Base-by-base conservation (phyloP, 23 tunicate species). In the Halocynthia aurantium region DNA sequence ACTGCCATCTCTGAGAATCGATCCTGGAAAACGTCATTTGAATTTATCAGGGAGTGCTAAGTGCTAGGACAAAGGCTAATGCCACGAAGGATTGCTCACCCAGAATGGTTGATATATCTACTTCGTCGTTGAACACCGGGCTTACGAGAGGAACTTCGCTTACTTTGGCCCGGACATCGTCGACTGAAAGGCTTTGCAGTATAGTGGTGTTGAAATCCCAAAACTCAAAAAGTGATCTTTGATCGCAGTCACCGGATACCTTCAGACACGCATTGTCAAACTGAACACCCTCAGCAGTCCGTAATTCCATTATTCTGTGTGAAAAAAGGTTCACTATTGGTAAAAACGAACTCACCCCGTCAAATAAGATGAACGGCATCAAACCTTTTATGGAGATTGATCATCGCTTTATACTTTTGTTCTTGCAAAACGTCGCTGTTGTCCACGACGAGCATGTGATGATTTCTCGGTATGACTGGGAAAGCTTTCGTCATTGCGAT, bases 41-140 rank as follows among this genome's bases (percentile, higher is more conserved):
- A 31, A 31, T 31, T 0, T 31, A 31, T 31, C 44, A 31, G n/a
- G n/a, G n/a, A n/a, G n/a, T 31, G 44, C 44, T 31, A 31, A 31
- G 44, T 31, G 44, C 44, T 58, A 58, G 2, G 17, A 58, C 63
- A 58, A 58, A 58, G 15, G 2, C 4, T n/a, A 58, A 58, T 13
- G 44, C 44, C 4, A 58, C 17, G 2, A 58, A 58, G 22, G 10
- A 20, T 49, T 49, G 31, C 70, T 10, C 15, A 65, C 70, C 70
- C 10, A 65, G 15, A 11, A 65, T 15, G 1, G 70, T 65, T 10
- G 70, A 10, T 65, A 65, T 65, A 65, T 65, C 70, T 40, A 65
- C 70, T 65, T 65, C 70, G 31, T 65, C 70, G 22, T 49, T 11
- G 70, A 65, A 65, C 19, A 65, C 70, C 31, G 70, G 70, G 19